These are phyloP conservation scores for Apostichopus californicus DNA, from an alignment of 35 echinoderm and acorn worm genomes.

Conservation along the genomic window DNA sequence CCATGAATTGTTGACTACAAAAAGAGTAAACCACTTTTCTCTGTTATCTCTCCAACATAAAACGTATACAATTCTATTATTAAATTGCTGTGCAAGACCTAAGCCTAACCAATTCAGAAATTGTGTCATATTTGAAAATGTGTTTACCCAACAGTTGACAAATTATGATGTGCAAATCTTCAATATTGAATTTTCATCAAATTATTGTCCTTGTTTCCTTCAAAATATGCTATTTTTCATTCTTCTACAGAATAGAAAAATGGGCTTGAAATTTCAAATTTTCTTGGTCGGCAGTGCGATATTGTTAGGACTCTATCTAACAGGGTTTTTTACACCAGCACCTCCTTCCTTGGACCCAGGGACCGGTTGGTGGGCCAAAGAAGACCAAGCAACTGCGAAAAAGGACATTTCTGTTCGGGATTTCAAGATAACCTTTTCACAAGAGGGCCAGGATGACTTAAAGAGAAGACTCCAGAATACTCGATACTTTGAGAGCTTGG, in stretches of 20 bases:
- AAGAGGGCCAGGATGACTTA: conserved; percentile 61
- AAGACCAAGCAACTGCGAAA: conserved; percentile 15
- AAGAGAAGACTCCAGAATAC: conserved; percentile 70
- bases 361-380: conserved; percentile 65
- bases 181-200: no score
- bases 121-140: no score
- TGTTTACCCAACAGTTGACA: no score
- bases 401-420: conserved; percentile 61
- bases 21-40: no score
- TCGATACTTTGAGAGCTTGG: conserved; percentile 75
- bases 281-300: conserved; percentile 31
- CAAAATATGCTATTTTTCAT: background rate
- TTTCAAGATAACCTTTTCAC: conserved; percentile 58
- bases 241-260: background rate
- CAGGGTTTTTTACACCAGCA: conserved; percentile 13
- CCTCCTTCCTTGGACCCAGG: conserved; percentile 23
- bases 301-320: conserved; percentile 24
- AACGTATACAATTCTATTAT: no score
- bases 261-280: conserved; percentile 39
- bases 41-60: no score
- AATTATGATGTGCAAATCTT: no score
- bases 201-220: no score
- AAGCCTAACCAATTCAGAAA: no score
- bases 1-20: no score
- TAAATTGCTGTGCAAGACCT: no score